A percentile compares a stretch with the other conserved stretches of the same genome.
phyloP scores from a whole-genome alignment of 2,113 vertebrate species.

The Macheiramphus alcinus region DNA sequence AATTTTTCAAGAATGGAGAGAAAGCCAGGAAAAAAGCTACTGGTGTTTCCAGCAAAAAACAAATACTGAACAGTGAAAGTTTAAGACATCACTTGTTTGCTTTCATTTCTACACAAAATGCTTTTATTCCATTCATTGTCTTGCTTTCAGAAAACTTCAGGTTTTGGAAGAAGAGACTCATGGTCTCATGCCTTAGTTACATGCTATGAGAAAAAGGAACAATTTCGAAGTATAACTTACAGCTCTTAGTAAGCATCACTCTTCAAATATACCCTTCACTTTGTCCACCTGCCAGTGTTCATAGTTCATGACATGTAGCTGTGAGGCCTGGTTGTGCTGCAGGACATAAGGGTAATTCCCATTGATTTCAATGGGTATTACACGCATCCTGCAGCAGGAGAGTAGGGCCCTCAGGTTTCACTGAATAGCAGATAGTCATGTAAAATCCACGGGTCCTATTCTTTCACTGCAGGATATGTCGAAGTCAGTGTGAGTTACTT shows the following conservation, averaged over 20 bases:
- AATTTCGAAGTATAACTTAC: neutral
- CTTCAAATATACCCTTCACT: neutral
- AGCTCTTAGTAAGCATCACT: neutral
- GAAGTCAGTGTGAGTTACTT: slow-evolving; percentile 49
- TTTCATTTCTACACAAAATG: neutral
- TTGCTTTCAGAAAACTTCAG: neutral
- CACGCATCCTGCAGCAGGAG: slow-evolving; percentile 31
- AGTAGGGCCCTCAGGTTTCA: slow-evolving; percentile 41
- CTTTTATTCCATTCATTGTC: neutral
- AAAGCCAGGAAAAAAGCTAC: neutral
- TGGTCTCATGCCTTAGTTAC: neutral
- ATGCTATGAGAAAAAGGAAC: neutral
- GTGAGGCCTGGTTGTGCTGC: slow-evolving; percentile 39
- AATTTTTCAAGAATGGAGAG: neutral
- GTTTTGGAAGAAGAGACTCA: neutral
- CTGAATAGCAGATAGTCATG: slow-evolving; percentile 45
- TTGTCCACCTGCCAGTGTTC: slow-evolving; percentile 30
- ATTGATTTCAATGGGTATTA: slow-evolving; percentile 50
- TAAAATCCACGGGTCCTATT: slow-evolving; percentile 34
- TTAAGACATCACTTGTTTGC: neutral
- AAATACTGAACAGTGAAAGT: neutral
- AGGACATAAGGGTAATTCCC: slow-evolving; percentile 38
- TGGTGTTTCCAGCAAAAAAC: neutral
- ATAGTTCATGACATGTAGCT: neutral
- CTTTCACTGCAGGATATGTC: slow-evolving; percentile 43